Conservation (phyloP, 2,888 invertebrate genomes). For the Aphelenchoides bicaudatus region DNA sequence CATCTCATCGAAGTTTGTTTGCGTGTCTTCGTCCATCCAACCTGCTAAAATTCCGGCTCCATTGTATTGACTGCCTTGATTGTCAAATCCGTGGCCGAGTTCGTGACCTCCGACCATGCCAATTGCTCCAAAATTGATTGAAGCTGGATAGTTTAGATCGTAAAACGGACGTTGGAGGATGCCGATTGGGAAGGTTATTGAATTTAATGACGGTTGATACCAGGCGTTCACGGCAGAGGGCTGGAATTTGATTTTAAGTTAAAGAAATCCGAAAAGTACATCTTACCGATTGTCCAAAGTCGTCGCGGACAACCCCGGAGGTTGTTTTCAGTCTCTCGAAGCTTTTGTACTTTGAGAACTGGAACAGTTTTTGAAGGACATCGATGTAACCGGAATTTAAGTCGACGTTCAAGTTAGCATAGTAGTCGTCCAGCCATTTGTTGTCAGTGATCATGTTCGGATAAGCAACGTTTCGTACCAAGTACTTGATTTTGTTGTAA, state of each 20-base stretch:
- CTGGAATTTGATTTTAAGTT: no score
- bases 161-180: conserved; percentile 34
- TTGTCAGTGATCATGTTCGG: conserved; percentile 50
- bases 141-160: conserved; percentile 60
- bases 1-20: conserved; percentile 33
- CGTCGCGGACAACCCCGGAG: conserved; percentile 25
- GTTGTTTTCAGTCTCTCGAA: not conserved
- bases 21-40: conserved; percentile 37
- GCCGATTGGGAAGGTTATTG: conserved; percentile 38
- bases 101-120: conserved; percentile 38
- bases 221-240: conserved; percentile 26
- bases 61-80: conserved; percentile 41
- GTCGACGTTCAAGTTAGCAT: conserved; percentile 31
- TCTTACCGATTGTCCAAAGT: conserved; percentile 49
- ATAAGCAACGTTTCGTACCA: conserved; percentile 51
- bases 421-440: conserved; percentile 34
- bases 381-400: not conserved
- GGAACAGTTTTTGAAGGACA: not conserved
- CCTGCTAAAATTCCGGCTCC: conserved; percentile 29
- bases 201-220: conserved; percentile 29
- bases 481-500: conserved; percentile 48
- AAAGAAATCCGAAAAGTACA: no score
- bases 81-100: conserved; percentile 37
- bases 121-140: conserved; percentile 38
- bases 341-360: not conserved